phyloP scores from a whole-genome alignment of 2,797 vertebrate genomes.

The Epinephelus malabaricus region DNA sequence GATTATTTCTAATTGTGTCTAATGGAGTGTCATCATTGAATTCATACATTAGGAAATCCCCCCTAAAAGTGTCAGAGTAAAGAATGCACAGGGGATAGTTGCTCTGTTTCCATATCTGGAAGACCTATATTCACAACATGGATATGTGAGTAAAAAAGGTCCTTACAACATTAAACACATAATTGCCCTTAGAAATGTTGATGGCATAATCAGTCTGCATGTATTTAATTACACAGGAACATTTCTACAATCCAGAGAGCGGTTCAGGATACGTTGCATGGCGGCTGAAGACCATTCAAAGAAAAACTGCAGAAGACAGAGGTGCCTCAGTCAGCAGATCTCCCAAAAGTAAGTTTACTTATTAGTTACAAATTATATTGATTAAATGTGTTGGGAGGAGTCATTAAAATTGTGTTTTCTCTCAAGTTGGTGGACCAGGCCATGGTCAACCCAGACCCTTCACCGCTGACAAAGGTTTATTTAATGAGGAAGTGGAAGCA shows the following conservation, averaged over 20 bases:
- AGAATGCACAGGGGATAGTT: too few relatives aligned
- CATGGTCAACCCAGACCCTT: constrained; percentile 22
- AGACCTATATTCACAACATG: too few relatives aligned
- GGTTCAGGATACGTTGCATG: constrained; percentile 48
- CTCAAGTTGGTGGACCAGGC: constrained; percentile 48
- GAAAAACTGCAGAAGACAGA: constrained; percentile 42
- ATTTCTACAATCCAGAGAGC: constrained; percentile 56
- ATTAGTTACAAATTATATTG: constrained; percentile 12
- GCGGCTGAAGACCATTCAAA: constrained; percentile 50
- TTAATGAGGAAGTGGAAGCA: constrained; percentile 43
- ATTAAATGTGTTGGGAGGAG: constrained; percentile 17
- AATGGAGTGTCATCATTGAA: too few relatives aligned
- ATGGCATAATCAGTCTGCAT: constrained; percentile 29
- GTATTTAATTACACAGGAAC: constrained; percentile 17
- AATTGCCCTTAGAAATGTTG: constrained; percentile 22
- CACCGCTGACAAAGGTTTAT: constrained; percentile 31
- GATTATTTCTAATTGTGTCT: too few relatives aligned
- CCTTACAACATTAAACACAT: not conserved
- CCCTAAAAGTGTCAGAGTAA: too few relatives aligned
- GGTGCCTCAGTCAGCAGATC: constrained; percentile 7
- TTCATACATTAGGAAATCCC: too few relatives aligned
- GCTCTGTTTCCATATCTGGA: too few relatives aligned
- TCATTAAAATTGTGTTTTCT: constrained; percentile 13
- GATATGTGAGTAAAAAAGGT: constrained; percentile 6
- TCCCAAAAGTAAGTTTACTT: constrained; percentile 33